phyloP scores from a whole-genome alignment of 64 coral and sea anemone species.

The Acropora yongei region DNA sequence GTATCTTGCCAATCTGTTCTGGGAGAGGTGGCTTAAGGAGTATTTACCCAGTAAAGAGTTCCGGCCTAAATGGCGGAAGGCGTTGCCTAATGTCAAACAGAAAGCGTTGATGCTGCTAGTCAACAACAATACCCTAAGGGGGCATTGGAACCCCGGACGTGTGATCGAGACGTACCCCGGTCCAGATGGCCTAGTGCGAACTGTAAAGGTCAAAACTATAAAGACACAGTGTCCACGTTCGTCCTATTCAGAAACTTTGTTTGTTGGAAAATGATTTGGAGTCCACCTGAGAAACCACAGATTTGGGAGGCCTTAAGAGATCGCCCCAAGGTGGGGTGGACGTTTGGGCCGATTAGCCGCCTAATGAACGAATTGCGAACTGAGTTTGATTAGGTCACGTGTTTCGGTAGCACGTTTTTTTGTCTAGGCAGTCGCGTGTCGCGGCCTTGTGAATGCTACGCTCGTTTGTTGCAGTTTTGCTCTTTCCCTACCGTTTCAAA shows the following conservation, averaged over 20 bases:
- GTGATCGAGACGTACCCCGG: constrained; percentile 7
- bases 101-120: constrained; percentile 37
- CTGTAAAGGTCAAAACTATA: constrained; percentile 38
- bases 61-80: background rate
- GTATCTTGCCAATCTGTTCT: background rate
- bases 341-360: background rate
- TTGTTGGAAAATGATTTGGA: constrained; percentile 10
- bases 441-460: too few species aligned
- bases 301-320: background rate
- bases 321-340: background rate
- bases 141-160: constrained; percentile 26
- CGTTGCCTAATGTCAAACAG: background rate
- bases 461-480: too few species aligned
- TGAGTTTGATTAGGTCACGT: background rate
- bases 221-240: background rate
- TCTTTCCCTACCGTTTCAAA: too few species aligned
- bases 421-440: background rate
- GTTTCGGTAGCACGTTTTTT: background rate
- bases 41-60: background rate
- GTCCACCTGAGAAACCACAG: background rate
- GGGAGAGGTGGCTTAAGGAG: constrained; percentile 7
- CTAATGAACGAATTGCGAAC: background rate
- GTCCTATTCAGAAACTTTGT: constrained; percentile 4
- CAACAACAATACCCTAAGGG: constrained; percentile 19
- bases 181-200: constrained; percentile 24